Base-by-base conservation (phyloP, 2,113 vertebrate genomes). In the Numida meleagris region DNA sequence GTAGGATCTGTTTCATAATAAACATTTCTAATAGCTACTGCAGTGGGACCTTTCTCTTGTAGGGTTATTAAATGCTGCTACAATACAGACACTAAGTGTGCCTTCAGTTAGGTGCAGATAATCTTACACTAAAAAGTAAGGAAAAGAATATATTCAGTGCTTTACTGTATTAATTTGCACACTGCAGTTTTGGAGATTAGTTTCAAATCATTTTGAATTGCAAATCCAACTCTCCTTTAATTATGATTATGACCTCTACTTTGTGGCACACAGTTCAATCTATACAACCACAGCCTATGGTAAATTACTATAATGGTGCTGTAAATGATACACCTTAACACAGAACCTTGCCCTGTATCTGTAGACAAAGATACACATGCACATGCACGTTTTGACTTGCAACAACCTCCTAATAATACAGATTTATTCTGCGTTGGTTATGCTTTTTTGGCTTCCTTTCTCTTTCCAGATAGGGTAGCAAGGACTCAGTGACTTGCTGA, bases 171-270 rank as follows among this genome's bases (percentile, higher is more conserved):
- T 94, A 89, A 88, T 90, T 93, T 93, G 18, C 72, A 89, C 42
- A 77, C 55, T 34, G 3, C 46, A 61, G 72, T 91, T 95, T 91
- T 67, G 46, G 70, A 96, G 85, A 95, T 95, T 86, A 91, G 57
- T 88, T 76, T 86, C 89, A 90, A 72, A 91, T 93, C 77, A 91
- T 75, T 96, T 93, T 95, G 90, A 95, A 93, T 88, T 95, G 58
- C 92, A 91, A 97, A 95, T 95, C 36, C 27, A 72, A 40, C 25
- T 81, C 51, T 84, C 48, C 34, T 88, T 83, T 90, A 86, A 83
- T 86, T 94, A 93, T 84, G 42, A 93, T 68, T 77, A 67, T 74
- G 89, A 94, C 72, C 73, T 88, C 65, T 90, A 55, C 43, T 90
- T 86, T 68, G 68, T 61, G 82, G 38, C 79, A 63, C 24, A 36